phyloP scores from a whole-genome alignment of 2,888 invertebrate genomes.

The Hipparchia semele region DNA sequence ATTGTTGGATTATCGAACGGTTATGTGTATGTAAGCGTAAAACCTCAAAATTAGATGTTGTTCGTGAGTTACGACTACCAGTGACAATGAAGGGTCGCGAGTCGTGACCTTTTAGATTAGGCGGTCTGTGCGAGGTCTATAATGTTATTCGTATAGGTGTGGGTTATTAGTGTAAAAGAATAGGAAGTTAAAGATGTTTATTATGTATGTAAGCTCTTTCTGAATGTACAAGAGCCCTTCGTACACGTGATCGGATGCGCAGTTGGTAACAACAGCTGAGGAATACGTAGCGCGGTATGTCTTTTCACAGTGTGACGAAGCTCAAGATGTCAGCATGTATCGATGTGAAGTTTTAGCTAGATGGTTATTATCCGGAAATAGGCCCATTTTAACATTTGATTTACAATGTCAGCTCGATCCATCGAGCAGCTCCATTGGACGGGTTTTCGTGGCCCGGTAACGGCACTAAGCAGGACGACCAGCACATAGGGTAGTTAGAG shows the following conservation, averaged over 20 bases:
- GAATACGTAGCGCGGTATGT: slow-evolving; percentile 1
- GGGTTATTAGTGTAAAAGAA: slow-evolving; percentile 77
- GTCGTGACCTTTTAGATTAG: slow-evolving; percentile 64
- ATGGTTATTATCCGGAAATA: slow-evolving; percentile 75
- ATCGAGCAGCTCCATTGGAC: slow-evolving; percentile 62
- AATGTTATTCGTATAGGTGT: slow-evolving; percentile 74
- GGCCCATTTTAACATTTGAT: slow-evolving; percentile 72
- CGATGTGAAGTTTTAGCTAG: slow-evolving; percentile 69
- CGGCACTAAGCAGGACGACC: slow-evolving; percentile 53
- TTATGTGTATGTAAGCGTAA: slow-evolving; percentile 58
- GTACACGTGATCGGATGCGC: slow-evolving; percentile 31
- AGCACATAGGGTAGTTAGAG: slow-evolving; percentile 51
- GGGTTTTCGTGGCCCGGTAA: slow-evolving; percentile 55
- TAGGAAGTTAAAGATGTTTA: slow-evolving; percentile 69
- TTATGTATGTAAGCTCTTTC: slow-evolving; percentile 72
- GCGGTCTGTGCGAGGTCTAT: slow-evolving; percentile 65
- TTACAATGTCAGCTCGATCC: slow-evolving; percentile 66
- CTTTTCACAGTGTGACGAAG: slow-evolving; percentile 35
- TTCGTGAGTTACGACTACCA: slow-evolving; percentile 64
- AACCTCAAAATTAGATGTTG: slow-evolving; percentile 59
- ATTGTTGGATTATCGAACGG: slow-evolving; percentile 72
- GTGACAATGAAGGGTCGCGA: slow-evolving; percentile 59
- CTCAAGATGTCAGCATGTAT: slow-evolving; percentile 66
- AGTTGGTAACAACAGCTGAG: slow-evolving; percentile 8
- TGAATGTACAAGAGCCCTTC: slow-evolving; percentile 59